These are phyloP conservation scores for Zosterops japonicus DNA, from an alignment of 2,113 vertebrate species.

Conservation along the genomic window DNA sequence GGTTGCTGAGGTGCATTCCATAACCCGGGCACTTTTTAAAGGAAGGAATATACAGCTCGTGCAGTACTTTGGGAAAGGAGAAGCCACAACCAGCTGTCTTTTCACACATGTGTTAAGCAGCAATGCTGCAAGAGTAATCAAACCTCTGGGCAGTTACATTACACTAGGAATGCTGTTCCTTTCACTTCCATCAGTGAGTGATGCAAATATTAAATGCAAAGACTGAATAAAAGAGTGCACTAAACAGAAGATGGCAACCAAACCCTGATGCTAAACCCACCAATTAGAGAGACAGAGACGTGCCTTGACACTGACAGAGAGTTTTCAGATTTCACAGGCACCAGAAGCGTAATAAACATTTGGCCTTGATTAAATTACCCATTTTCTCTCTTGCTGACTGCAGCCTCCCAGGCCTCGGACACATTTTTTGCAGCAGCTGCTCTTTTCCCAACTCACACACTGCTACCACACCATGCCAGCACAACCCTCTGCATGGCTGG, in stretches of 20 bases:
- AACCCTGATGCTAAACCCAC: not conserved
- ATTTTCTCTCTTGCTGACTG: not conserved
- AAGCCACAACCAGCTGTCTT: not conserved
- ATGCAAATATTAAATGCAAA: not conserved
- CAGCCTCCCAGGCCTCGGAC: not conserved
- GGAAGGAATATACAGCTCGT: not conserved
- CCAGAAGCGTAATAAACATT: constrained; percentile 27
- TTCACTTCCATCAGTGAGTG: rapidly evolving
- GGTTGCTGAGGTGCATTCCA: not conserved
- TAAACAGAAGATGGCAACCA: not conserved
- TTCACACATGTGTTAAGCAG: not conserved
- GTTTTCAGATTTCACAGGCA: constrained; percentile 7
- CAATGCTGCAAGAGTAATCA: not conserved
- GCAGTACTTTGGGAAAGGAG: not conserved
- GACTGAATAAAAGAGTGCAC: not conserved
- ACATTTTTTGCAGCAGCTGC: not conserved
- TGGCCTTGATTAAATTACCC: constrained; percentile 16
- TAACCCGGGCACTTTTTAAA: not conserved
- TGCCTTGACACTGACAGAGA: not conserved
- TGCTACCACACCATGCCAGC: not conserved
- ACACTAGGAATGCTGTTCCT: not conserved
- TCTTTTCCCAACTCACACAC: not conserved
- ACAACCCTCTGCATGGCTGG: not conserved
- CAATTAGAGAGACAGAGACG: not conserved
- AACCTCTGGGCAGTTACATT: not conserved